Conservation (phyloP, 2,113 vertebrate genomes). For the Stigmatopora argus region DNA sequence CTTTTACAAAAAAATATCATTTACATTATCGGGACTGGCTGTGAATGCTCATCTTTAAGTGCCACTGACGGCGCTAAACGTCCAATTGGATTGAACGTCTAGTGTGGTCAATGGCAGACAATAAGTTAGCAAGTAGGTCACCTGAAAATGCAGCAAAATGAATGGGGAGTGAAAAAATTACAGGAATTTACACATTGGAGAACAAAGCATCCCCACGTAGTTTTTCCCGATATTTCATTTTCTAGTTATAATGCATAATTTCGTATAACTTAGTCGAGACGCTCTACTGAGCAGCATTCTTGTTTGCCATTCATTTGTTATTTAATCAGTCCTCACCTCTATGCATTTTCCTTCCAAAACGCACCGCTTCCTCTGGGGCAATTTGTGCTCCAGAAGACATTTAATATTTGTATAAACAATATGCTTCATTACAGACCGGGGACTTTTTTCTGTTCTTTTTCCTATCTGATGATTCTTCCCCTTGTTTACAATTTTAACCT, state of each 20-base stretch:
- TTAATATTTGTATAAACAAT: conserved; percentile 1
- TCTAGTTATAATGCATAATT: background rate
- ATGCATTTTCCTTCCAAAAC: background rate
- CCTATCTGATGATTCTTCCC: background rate
- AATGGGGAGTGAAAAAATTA: too few relatives aligned
- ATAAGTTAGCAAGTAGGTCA: too few relatives aligned
- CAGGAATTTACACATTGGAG: too few relatives aligned
- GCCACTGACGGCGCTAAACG: too few relatives aligned
- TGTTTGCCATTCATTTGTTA: background rate
- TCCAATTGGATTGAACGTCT: too few relatives aligned
- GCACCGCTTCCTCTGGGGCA: conserved; percentile 11
- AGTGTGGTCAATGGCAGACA: too few relatives aligned
- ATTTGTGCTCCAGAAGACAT: conserved; percentile 9
- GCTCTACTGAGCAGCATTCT: background rate
- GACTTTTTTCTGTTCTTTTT: background rate
- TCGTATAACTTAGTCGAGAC: background rate
- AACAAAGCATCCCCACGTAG: too few relatives aligned
- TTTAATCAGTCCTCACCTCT: background rate
- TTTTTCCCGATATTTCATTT: background rate
- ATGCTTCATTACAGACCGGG: background rate
- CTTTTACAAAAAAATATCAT: too few relatives aligned
- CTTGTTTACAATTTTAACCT: background rate
- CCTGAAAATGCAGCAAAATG: too few relatives aligned
- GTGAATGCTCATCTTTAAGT: too few relatives aligned
- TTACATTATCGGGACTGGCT: too few relatives aligned